phyloP scores from a whole-genome alignment of 2,113 vertebrate genomes.

The Podarcis cretensis region DNA sequence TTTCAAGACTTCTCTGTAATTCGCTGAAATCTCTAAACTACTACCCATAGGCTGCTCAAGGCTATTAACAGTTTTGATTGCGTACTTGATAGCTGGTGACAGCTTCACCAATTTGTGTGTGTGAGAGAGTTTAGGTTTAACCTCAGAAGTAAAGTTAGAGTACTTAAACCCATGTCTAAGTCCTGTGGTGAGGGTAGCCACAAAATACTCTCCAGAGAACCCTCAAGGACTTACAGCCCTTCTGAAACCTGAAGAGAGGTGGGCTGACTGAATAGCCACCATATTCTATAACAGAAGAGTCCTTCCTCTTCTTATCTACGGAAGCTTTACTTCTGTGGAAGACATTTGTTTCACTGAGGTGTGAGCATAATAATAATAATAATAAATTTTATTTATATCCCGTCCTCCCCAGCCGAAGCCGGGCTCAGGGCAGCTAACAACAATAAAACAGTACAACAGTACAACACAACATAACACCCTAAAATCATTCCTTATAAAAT shows the following conservation, averaged over 20 bases:
- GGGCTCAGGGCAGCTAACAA: no score
- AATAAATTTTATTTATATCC: no score
- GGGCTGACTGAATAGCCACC: background rate
- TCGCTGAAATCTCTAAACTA: background rate
- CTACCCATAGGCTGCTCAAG: background rate
- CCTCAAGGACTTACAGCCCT: background rate
- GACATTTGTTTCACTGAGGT: no score
- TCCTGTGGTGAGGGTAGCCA: background rate
- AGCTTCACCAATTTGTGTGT: background rate
- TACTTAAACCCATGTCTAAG: background rate
- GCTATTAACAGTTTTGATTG: background rate
- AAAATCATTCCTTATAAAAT: no score
- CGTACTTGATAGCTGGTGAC: background rate
- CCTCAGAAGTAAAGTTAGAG: background rate
- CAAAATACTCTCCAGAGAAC: background rate
- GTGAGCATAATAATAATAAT: no score
- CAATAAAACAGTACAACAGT: no score
- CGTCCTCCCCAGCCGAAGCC: no score
- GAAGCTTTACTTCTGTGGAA: no score
- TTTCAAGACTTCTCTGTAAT: no score
- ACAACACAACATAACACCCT: no score
- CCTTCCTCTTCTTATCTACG: no score
- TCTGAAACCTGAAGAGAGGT: background rate
- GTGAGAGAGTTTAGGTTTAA: background rate
- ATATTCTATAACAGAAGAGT: no score